Base-by-base conservation (phyloP, 1,140 invertebrate species). In the Sycophila sp. region DNA sequence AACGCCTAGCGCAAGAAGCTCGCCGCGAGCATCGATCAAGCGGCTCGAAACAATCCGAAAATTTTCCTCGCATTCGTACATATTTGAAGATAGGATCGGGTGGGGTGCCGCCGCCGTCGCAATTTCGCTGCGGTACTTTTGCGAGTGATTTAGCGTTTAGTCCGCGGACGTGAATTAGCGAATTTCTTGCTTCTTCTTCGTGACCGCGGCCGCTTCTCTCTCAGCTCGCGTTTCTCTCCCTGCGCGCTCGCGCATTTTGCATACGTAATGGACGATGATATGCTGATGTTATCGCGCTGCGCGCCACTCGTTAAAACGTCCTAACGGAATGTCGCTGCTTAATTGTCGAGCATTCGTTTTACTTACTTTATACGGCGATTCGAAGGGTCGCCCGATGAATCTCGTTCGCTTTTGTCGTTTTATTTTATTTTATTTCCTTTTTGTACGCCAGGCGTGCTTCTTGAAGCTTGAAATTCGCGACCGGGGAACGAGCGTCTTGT, bases 101-200 rank as follows among this genome's bases (percentile, higher is more conserved):
- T 32, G 34, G 13, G 55, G 22, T 38, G 34, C 65, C 28, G 26
- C 45, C 58, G n/a, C 19, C 66, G 32, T 64, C 51, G 68, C 32
- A 64, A 70, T 70, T 70, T 58, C 68, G 40, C 36, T 64, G 68
- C 68, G 60, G 68, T 58, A 70, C 58, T 69, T 69, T 69, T 10
- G 13, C 56, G 60, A 49, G 68, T 70, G 68, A 70, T 64, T 70
- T 70, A 70, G 34, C 60, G 51, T 58, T 63, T 62, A 62, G 67
- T 34, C 24, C 51, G 60, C 51, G 28, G 30, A 70, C 59, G 19
- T 70, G 60, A 70, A 70, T 70, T 70, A 70, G 68, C 51, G 38
- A 64, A 70, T 70, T 70, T 70, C 68, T 70, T 55, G 60, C 49
- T 30, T 47, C 58, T 62, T 62, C 67, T 62, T 63, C 67, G 67